These are phyloP conservation scores for Spialia ferax DNA, from an alignment of 2,888 invertebrate genomes.

Conservation along the genomic window DNA sequence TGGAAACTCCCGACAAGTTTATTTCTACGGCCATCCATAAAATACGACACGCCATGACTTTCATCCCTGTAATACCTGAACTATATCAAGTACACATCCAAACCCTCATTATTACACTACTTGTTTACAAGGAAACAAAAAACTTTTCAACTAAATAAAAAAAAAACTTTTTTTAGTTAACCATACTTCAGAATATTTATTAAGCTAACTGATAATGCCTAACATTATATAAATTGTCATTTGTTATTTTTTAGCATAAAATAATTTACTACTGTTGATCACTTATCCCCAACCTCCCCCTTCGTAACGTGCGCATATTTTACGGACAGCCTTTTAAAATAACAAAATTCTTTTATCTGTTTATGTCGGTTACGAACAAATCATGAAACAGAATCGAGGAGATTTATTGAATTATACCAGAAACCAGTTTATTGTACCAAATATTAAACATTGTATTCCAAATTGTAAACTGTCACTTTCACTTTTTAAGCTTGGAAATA, in stretches of 20 bases:
- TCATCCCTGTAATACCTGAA: not conserved
- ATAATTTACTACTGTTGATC: not conserved
- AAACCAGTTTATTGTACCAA: not conserved
- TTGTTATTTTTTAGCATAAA: not conserved
- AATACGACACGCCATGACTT: constrained; percentile 7
- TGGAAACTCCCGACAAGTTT: constrained; percentile 1
- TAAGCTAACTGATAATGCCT: too few species aligned
- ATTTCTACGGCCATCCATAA: constrained; percentile 9
- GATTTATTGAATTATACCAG: not conserved
- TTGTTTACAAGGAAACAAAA: too few species aligned
- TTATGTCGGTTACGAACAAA: not conserved
- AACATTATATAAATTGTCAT: too few species aligned
- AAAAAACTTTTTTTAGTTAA: too few species aligned
- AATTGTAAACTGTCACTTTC: not conserved
- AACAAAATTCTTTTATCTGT: not conserved
- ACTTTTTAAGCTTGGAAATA: not conserved
- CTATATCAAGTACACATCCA: too few species aligned
- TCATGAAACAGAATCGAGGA: not conserved
- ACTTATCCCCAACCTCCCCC: not conserved
- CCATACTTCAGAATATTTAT: too few species aligned
- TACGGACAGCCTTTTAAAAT: not conserved
- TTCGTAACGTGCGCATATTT: not conserved
- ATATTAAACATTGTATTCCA: not conserved
- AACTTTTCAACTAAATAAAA: too few species aligned
- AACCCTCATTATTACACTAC: too few species aligned